Base-by-base conservation (phyloP, 2,797 vertebrate species). In the Spatula clypeata region DNA sequence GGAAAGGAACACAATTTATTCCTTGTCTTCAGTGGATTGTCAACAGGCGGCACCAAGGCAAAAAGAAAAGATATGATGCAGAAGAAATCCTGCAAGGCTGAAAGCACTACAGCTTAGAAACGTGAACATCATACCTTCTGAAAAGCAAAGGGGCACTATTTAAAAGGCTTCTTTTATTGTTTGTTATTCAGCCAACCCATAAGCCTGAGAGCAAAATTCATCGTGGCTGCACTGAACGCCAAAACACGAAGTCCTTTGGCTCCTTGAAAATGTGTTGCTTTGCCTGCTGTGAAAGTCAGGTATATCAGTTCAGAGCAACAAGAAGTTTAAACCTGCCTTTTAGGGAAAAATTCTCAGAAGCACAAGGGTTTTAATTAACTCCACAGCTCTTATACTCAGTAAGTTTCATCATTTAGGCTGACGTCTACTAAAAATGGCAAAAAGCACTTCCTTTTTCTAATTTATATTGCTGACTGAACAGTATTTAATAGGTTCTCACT, bases 41-140 rank as follows among this genome's bases (percentile, higher is more conserved):
- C 70, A 93, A 86, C 3, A 93, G 12, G 9, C 36, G 96, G 53
- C 71, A 93, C 8, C 80, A 86, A 90, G 64, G 15, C 23, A 42
- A 66, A 66, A 62, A 69, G 45, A 13, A 80, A 36, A 65, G 16
- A 38, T 6, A 61, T 0, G 0, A 23, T 42, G 72, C 31, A 81
- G 40, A 88, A 93, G 13, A 64, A 89, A 65, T 64, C 57, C 34
- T 74, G 34, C 47, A 84, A 79, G 26, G 44, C n/a, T 81, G 65
- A 76, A 75, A 73, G 70, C 49, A 64, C 60, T 49, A 79, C 75
- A 36, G n/a, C 5, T 54, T 4, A 79, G 55, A 34, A 76, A 74
- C 1, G 3, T 13, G n/a, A 92, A 61, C 26, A 42, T 11, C 27
- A 36, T 7, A 70, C 6, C 57, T 77, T 77, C 67, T 67, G 61